Conservation (phyloP, 2,113 vertebrate genomes). For the Aspidoscelis tigris region DNA sequence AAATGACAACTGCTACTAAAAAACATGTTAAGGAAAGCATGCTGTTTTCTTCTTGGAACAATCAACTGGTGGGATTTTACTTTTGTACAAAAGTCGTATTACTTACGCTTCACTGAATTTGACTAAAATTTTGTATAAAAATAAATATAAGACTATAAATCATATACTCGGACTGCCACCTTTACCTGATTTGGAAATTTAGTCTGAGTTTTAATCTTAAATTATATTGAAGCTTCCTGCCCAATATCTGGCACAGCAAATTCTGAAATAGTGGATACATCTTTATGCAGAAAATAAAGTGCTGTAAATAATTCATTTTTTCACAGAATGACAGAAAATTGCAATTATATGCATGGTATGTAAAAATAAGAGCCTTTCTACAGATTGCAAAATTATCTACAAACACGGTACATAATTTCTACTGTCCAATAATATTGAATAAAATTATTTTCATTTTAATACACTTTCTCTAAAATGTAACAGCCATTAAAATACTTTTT, state of each 20-base stretch:
- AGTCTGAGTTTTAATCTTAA: not conserved
- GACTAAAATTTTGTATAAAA: not conserved
- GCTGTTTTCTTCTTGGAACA: not conserved
- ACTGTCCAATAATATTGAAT: constrained; percentile 20
- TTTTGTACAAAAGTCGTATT: not conserved
- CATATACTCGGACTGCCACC: not conserved
- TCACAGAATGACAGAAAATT: constrained; percentile 20
- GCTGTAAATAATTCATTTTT: constrained; percentile 36
- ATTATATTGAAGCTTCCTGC: accelerated
- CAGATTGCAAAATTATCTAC: not conserved
- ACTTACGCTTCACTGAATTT: not conserved
- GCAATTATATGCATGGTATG: not conserved
- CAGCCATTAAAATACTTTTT: not conserved
- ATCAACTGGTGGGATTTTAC: not conserved
- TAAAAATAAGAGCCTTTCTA: not conserved
- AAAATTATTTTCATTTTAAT: constrained; percentile 18
- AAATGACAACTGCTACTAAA: no score
- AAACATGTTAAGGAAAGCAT: no score
- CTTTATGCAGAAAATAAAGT: not conserved
- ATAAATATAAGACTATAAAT: not conserved
- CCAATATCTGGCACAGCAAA: not conserved
- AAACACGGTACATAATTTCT: constrained; percentile 43
- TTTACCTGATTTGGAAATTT: constrained; percentile 5
- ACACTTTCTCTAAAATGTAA: constrained; percentile 1
- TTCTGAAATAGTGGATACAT: constrained; percentile 13